These are phyloP conservation scores for Lithobates pipiens DNA, from an alignment of 2,797 vertebrate genomes.

Conservation along the genomic window DNA sequence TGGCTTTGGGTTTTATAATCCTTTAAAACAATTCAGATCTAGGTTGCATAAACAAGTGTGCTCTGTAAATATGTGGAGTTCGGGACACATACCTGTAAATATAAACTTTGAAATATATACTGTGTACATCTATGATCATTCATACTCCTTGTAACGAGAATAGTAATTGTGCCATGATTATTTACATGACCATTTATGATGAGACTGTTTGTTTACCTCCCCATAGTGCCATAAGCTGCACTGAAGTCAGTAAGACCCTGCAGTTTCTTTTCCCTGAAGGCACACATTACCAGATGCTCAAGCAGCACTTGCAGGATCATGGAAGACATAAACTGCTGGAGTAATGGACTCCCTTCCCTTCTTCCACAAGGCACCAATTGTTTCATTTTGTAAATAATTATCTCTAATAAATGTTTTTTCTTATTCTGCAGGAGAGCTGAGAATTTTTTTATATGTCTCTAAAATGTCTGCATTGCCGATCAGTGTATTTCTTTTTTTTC, in stretches of 20 bases:
- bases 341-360: conserved; percentile 7
- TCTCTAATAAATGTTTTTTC: conserved; percentile 10
- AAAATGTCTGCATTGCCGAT: no score
- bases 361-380: background rate
- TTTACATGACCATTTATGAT: conserved; percentile 39
- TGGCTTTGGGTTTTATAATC: no score
- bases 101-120: background rate
- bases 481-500: no score
- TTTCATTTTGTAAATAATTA: conserved; percentile 30
- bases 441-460: background rate
- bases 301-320: conserved; percentile 39
- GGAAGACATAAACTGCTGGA: conserved; percentile 19
- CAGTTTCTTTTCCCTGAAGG: conserved; percentile 35
- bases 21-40: no score
- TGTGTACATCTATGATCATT: background rate
- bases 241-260: conserved; percentile 22
- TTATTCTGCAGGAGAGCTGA: background rate
- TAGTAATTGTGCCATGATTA: conserved; percentile 40
- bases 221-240: conserved; percentile 7
- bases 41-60: background rate
- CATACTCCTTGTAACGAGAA: background rate
- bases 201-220: conserved; percentile 19
- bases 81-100: background rate
- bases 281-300: conserved; percentile 42
- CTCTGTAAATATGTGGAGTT: background rate